Evolutionary conservation across 2,888 invertebrate genomes (phyloP), one percentile per base, ranked within the genome.

Genomic region (Sesia bembeciformis): DNA sequence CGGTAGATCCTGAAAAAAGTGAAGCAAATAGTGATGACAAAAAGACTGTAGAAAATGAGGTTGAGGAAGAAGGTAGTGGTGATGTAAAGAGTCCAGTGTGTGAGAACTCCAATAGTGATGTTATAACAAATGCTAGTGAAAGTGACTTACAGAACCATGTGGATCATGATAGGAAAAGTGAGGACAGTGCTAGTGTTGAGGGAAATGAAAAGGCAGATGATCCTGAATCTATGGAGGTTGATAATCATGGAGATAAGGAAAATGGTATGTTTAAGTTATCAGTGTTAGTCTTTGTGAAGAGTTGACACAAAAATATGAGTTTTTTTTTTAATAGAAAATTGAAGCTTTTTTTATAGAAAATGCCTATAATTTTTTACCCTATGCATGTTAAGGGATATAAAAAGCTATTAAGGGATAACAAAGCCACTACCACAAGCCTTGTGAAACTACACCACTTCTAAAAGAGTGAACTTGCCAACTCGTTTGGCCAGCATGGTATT

Each of bases 131-230:
- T 6, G 5, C 23, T 49, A 59, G 58, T 55, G 67, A 66, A 53
- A 70, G 66, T 71, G 73, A 69, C 54, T 62, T 82, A 54, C 76
- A 75, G 58, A 87, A 85, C 65, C 81, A 84, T 76, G 75, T 88
- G 51, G 79, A 81, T 49, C 67, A 76, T 64, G 70, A 72, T 8
- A 7, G 5, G 56, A 52, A 53, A 56, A 54, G 53, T 59, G 58
- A 58, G 53, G 59, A 59, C 41, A 62, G 58, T 58, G 61, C 60
- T 53, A 71, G 70, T 61, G 66, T 60, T 50, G 62, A 67, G 56
- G 67, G 68, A 50, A 39, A 50, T 39, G 56, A 40, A 57, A 60
- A 53, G 53, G 53, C 59, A 57, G 64, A 67, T 57, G 63, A 58
- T 46, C 60, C 55, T 43, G 65, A 70, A 51, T 56, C 67, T 39